Conservation (phyloP, 1,140 invertebrate genomes). For the Tribolium madens region DNA sequence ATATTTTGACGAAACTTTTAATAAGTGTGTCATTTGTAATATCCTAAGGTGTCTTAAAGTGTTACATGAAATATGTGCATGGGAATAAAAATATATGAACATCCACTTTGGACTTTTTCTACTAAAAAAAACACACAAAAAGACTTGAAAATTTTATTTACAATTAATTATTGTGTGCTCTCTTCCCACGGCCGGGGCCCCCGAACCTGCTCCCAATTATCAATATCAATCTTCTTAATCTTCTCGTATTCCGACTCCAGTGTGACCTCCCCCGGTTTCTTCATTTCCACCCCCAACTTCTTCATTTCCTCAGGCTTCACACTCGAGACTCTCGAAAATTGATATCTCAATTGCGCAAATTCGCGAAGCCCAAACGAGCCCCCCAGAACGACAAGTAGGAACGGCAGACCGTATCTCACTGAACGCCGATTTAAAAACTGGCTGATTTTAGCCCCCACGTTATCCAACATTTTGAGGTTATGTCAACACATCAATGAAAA, state of each 20-base stretch:
- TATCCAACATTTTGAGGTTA: constrained; percentile 38
- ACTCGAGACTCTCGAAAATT: constrained; percentile 73
- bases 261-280: constrained; percentile 74
- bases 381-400: constrained; percentile 75
- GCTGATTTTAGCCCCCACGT: constrained; percentile 2
- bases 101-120: too few species aligned
- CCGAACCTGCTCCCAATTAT: constrained; percentile 84
- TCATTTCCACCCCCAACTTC: constrained; percentile 75
- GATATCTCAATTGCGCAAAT: constrained; percentile 79
- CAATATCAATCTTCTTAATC: constrained; percentile 78
- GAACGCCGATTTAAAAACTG: constrained; percentile 46
- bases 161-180: background rate
- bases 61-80: constrained; percentile 40
- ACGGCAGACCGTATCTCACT: constrained; percentile 74
- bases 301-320: constrained; percentile 74
- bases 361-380: constrained; percentile 79
- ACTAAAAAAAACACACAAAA: too few species aligned
- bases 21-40: constrained; percentile 36
- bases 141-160: too few species aligned
- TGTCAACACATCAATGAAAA: background rate
- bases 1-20: constrained; percentile 41
- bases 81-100: constrained; percentile 43
- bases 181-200: constrained; percentile 86
- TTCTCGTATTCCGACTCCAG: constrained; percentile 81
- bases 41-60: constrained; percentile 23